phyloP scores from a whole-genome alignment of 2,888 invertebrate genomes.

The Agrochola litura region DNA sequence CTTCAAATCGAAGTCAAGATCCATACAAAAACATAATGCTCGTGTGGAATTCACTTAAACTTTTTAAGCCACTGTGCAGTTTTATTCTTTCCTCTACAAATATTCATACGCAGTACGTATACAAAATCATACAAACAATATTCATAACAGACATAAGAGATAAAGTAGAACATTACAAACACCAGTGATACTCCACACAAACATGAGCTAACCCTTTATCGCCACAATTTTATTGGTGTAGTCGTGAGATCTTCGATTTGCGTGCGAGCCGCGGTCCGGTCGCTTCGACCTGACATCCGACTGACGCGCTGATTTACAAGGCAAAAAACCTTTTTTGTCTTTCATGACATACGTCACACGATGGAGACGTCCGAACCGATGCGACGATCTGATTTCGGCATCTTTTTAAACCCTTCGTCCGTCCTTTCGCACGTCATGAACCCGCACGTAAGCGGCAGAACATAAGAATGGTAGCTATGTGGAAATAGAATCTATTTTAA shows the following conservation, averaged over 20 bases:
- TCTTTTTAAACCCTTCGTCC: slow-evolving; percentile 82
- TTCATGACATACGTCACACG: slow-evolving; percentile 77
- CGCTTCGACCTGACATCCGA: slow-evolving; percentile 64
- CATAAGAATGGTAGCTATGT: slow-evolving; percentile 64
- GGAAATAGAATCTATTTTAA: slow-evolving; percentile 59
- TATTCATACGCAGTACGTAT: background rate
- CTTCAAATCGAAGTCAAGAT: background rate
- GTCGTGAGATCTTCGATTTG: slow-evolving; percentile 77
- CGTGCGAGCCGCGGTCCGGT: slow-evolving; percentile 69
- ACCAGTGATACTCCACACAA: slow-evolving; percentile 32
- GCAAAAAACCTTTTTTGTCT: slow-evolving; percentile 82
- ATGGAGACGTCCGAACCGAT: slow-evolving; percentile 84
- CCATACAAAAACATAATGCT: background rate
- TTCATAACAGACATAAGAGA: slow-evolving; percentile 29
- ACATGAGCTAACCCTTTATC: slow-evolving; percentile 54
- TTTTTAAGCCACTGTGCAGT: background rate
- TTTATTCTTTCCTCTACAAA: background rate
- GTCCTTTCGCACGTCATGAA: slow-evolving; percentile 75
- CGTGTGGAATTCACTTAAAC: background rate
- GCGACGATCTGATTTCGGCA: slow-evolving; percentile 86
- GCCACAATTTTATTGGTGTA: slow-evolving; percentile 71
- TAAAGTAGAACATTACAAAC: slow-evolving; percentile 42
- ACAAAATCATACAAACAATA: slow-evolving; percentile 25
- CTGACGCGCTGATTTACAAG: slow-evolving; percentile 86
- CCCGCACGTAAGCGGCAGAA: slow-evolving; percentile 66